Conservation (phyloP, 1,140 invertebrate genomes). For the Mizuhopecten yessoensis region DNA sequence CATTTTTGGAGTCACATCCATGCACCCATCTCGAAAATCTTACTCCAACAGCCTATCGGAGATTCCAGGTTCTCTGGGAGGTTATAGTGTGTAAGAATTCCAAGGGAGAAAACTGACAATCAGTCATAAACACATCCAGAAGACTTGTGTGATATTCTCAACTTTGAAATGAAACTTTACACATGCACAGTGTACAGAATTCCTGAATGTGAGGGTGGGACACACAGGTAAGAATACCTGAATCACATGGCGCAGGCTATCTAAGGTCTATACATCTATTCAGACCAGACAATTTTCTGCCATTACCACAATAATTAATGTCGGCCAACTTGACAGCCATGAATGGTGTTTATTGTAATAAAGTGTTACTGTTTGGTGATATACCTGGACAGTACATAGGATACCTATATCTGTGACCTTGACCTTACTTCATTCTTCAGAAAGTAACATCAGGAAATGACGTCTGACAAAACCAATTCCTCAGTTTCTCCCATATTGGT, state of each 20-base stretch:
- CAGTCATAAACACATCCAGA: too few relatives aligned
- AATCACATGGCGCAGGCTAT: not conserved
- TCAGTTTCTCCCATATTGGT: not conserved
- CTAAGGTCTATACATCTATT: not conserved
- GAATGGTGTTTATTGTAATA: not conserved
- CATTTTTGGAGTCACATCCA: too few relatives aligned
- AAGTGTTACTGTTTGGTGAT: not conserved
- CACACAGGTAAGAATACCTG: not conserved
- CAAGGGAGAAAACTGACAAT: too few relatives aligned
- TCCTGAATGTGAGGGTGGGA: not conserved
- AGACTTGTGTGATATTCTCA: too few relatives aligned
- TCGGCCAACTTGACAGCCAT: not conserved
- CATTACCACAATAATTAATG: slow-evolving; percentile 18
- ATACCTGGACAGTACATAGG: not conserved
- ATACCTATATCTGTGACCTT: not conserved
- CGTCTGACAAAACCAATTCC: not conserved
- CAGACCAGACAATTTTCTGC: not conserved
- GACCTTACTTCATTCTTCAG: not conserved
- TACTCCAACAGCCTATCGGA: too few relatives aligned
- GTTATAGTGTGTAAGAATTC: too few relatives aligned
- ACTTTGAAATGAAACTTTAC: not conserved
- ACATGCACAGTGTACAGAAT: not conserved
- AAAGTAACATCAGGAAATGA: not conserved
- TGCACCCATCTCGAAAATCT: not conserved
- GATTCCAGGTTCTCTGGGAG: not conserved